Evolutionary conservation across 2,797 vertebrate species (phyloP).

Genomic region (Danio kyathit): DNA sequence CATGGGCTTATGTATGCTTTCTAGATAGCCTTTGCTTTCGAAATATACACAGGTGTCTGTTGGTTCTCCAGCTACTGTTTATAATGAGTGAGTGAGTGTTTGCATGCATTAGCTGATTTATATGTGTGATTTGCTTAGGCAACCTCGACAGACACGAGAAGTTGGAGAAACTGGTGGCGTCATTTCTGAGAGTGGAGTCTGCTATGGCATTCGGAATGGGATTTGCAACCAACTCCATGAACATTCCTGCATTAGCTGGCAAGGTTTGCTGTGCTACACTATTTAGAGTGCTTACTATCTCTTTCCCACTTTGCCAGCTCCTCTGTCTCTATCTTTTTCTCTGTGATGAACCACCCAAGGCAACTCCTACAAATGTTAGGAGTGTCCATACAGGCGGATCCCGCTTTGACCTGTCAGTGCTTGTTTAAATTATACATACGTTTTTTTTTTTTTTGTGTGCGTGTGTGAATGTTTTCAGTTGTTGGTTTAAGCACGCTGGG

Average conservation of each 20-base stretch:
- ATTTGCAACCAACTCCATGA: conserved; percentile 97
- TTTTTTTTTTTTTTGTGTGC: not conserved
- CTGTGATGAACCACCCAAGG: not conserved
- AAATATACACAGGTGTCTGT: not conserved
- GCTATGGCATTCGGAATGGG: conserved; percentile 95
- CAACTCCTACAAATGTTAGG: conserved; percentile 1
- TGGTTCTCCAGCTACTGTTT: conserved; percentile 15
- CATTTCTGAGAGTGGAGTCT: conserved; percentile 87
- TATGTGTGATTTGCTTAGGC: conserved; percentile 75
- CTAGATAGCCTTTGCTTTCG: not conserved
- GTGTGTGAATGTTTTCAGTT: conserved; percentile 1
- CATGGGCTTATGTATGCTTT: not conserved
- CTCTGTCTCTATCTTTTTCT: not conserved
- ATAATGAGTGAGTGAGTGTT: conserved; percentile 4
- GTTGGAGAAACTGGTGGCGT: conserved; percentile 79
- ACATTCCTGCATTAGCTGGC: conserved; percentile 88
- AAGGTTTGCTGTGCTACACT: conserved; percentile 69
- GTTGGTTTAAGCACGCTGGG: conserved; percentile 1
- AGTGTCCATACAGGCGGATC: conserved; percentile 24
- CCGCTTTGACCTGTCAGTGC: conserved; percentile 16
- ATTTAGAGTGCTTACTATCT: not conserved
- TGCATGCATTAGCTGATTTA: conserved; percentile 22
- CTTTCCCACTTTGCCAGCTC: not conserved
- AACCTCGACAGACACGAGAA: conserved; percentile 89
- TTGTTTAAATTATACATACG: conserved; percentile 11